These are phyloP conservation scores for Sebastes matsubarae DNA, from an alignment of 2,797 vertebrate species.

Conservation along the genomic window DNA sequence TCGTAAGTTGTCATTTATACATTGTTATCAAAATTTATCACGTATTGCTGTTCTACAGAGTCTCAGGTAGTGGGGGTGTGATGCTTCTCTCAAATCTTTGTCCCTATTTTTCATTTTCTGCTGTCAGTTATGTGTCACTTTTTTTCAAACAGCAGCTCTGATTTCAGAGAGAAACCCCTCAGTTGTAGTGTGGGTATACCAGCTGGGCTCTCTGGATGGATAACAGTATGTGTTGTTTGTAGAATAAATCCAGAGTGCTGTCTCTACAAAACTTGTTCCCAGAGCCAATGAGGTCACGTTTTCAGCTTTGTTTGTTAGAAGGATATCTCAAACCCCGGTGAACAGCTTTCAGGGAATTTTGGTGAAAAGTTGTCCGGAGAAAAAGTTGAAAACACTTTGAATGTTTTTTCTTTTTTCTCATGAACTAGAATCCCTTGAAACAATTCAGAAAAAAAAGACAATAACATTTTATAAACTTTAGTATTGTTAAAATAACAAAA, in stretches of 20 bases:
- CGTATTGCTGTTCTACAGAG: background rate
- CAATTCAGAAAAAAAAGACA: background rate
- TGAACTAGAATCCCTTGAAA: background rate
- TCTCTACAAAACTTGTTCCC: background rate
- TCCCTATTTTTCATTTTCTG: background rate
- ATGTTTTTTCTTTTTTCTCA: background rate
- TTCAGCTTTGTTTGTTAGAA: background rate
- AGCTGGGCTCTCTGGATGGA: background rate
- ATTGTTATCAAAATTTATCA: background rate
- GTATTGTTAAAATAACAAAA: background rate
- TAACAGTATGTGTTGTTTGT: conserved; percentile 3
- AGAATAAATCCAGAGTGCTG: conserved; percentile 1
- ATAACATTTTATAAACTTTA: background rate
- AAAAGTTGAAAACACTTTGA: background rate
- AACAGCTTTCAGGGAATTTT: background rate
- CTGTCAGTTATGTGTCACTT: background rate
- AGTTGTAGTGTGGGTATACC: background rate
- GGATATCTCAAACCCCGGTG: background rate
- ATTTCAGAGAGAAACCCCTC: background rate
- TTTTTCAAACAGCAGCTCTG: background rate
- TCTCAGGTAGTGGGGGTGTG: background rate
- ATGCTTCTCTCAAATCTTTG: background rate
- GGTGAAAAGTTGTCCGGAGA: background rate
- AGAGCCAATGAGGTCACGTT: background rate
- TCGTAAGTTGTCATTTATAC: background rate